These are phyloP conservation scores for Andricus curvator DNA, from an alignment of 2,888 invertebrate genomes.

Conservation along the genomic window DNA sequence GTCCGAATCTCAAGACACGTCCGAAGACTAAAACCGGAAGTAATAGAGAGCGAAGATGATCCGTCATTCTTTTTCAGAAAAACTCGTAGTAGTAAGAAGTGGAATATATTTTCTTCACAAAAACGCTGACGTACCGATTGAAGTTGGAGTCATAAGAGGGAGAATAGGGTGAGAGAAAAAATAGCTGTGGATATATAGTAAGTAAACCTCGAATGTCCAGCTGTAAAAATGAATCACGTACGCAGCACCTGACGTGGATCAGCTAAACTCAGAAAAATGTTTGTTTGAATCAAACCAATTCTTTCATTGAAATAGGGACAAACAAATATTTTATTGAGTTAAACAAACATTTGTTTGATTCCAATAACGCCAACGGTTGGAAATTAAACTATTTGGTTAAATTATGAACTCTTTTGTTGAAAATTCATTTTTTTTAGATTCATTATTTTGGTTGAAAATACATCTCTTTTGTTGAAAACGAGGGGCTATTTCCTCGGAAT, in stretches of 20 bases:
- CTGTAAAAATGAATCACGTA: constrained; percentile 28
- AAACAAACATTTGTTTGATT: no score
- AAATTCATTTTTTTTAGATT: no score
- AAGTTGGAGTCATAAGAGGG: not conserved
- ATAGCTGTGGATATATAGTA: constrained; percentile 15
- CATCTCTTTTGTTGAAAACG: no score
- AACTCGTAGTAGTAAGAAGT: not conserved
- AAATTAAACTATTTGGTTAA: no score
- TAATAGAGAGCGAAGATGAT: constrained; percentile 25
- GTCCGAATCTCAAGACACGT: constrained; percentile 22
- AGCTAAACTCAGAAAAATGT: not conserved
- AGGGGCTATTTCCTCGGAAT: no score
- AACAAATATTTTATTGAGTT: no score
- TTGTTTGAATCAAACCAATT: no score
- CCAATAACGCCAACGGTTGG: no score
- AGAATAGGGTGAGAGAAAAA: not conserved
- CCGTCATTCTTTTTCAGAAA: constrained; percentile 20
- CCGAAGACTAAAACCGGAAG: constrained; percentile 24
- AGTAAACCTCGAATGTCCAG: constrained; percentile 1
- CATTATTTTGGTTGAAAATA: no score
- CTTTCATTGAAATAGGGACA: no score
- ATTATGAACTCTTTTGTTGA: no score
- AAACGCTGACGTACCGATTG: constrained; percentile 33
- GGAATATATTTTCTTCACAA: constrained; percentile 31
- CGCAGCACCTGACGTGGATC: constrained; percentile 27